phyloP scores from a whole-genome alignment of 2,113 vertebrate genomes.

The Plecotus auritus region DNA sequence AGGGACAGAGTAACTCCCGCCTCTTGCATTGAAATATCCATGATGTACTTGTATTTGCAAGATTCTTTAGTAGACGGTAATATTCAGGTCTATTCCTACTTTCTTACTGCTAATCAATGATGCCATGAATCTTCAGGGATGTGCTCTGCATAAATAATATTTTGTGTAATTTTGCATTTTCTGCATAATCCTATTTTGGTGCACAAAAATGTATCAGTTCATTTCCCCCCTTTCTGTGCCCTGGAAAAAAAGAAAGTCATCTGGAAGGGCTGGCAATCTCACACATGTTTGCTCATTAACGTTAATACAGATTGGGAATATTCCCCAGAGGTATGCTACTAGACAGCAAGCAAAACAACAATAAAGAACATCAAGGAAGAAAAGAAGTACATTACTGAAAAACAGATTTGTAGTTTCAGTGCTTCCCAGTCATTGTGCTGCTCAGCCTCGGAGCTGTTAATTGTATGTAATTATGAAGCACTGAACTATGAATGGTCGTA shows the following conservation, averaged over 20 bases:
- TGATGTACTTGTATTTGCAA: slow-evolving; percentile 7
- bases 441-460: slow-evolving; percentile 54
- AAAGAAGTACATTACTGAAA: slow-evolving; percentile 58
- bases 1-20: background rate
- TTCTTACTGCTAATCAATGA: slow-evolving; percentile 60
- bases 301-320: slow-evolving; percentile 53
- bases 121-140: slow-evolving; percentile 46
- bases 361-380: slow-evolving; percentile 66
- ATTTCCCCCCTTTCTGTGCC: slow-evolving; percentile 46
- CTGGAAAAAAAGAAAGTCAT: slow-evolving; percentile 60
- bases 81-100: slow-evolving; percentile 12
- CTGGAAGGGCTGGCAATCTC: slow-evolving; percentile 54
- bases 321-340: slow-evolving; percentile 69
- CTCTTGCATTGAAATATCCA: slow-evolving; percentile 51
- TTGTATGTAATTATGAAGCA: slow-evolving; percentile 67
- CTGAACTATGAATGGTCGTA: slow-evolving; percentile 60
- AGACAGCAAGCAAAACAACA: slow-evolving; percentile 71
- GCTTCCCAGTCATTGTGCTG: slow-evolving; percentile 37
- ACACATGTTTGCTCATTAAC: slow-evolving; percentile 63
- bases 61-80: slow-evolving; percentile 58
- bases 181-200: slow-evolving; percentile 66
- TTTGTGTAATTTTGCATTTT: slow-evolving; percentile 74
- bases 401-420: slow-evolving; percentile 57
- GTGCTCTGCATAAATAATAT: slow-evolving; percentile 48
- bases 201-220: slow-evolving; percentile 47